Base-by-base conservation (phyloP, 2,888 invertebrate species). In the Drosophila parthenogenetica region DNA sequence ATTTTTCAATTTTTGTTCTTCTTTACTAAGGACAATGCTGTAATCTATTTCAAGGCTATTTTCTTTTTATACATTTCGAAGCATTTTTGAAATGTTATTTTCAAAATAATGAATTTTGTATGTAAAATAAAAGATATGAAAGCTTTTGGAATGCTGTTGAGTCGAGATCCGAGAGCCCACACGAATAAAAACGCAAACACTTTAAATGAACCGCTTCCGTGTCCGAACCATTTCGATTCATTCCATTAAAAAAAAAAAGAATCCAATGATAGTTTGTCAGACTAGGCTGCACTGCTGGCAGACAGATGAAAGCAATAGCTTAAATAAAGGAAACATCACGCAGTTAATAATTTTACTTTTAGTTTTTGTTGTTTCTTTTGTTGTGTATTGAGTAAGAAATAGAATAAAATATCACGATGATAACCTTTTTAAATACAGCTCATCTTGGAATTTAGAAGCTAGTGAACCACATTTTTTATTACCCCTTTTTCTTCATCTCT, bases 321-420 rank as follows among this genome's bases (percentile, higher is more conserved):
- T 11, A 14, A 16, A 35, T 25, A 32, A 55, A 55, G 29, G 37
- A 64, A 66, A 48, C 64, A 64, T 64, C 48, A 53, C 39, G 29
- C 46, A 43, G n/a, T 25, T 29, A 29, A 29, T 8, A 8, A 8
- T 29, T 22, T 16, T 11, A 40, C 39, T 13, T n/a, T 40, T 16
- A 39, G 10, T 29, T 14, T 13, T 10, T 14, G 2, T 29, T 4
- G 13, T 54, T 32, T 1, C 42, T 43, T 10, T 17, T 54, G 19
- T 32, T 40, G 16, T 17, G 16, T 40, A 25, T 42, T 17, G 29
- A 51, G 35, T 35, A 40, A n/a, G 5, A 40, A 29, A 45, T 29
- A 45, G 4, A n/a, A 45, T 19, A 16, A 19, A 46, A 48, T 16
- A 25, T 8, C 22, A 54, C 40, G 13, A 13, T 13, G 50, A 29